phyloP scores from a whole-genome alignment of 2,888 invertebrate species.

The Laothoe populi region DNA sequence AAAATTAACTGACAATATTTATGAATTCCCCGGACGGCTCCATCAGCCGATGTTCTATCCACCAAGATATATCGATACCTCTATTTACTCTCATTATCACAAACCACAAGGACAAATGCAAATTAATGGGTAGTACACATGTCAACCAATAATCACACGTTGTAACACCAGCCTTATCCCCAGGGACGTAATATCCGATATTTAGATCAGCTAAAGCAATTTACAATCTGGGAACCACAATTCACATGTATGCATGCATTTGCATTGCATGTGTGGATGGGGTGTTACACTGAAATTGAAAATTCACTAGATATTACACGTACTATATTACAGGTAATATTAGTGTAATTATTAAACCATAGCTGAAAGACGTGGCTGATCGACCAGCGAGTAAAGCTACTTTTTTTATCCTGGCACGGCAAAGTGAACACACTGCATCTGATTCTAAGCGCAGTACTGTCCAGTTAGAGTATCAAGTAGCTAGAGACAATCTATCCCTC shows the following conservation, averaged over 20 bases:
- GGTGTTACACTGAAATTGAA: conserved; percentile 14
- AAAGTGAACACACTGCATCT: too few relatives aligned
- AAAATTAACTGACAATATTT: too few relatives aligned
- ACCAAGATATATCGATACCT: conserved; percentile 21
- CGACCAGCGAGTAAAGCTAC: too few relatives aligned
- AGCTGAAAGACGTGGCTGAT: too few relatives aligned
- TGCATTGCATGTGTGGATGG: conserved; percentile 47
- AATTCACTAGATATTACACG: too few relatives aligned
- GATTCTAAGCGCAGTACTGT: too few relatives aligned
- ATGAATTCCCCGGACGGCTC: too few relatives aligned
- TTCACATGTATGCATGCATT: conserved; percentile 53
- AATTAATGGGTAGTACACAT: conserved; percentile 17
- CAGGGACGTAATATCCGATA: conserved; percentile 45
- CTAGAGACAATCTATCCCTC: too few relatives aligned
- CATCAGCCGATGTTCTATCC: background rate
- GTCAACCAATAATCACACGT: conserved; percentile 25
- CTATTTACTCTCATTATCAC: background rate
- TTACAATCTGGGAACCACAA: conserved; percentile 57
- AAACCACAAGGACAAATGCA: conserved; percentile 6
- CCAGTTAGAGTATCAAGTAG: too few relatives aligned
- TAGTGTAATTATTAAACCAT: too few relatives aligned
- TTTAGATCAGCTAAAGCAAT: conserved; percentile 57
- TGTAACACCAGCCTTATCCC: conserved; percentile 23
- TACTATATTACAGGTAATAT: too few relatives aligned
- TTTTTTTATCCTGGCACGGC: too few relatives aligned